Conservation (phyloP, 2,888 invertebrate genomes). For the Muscina levida region DNA sequence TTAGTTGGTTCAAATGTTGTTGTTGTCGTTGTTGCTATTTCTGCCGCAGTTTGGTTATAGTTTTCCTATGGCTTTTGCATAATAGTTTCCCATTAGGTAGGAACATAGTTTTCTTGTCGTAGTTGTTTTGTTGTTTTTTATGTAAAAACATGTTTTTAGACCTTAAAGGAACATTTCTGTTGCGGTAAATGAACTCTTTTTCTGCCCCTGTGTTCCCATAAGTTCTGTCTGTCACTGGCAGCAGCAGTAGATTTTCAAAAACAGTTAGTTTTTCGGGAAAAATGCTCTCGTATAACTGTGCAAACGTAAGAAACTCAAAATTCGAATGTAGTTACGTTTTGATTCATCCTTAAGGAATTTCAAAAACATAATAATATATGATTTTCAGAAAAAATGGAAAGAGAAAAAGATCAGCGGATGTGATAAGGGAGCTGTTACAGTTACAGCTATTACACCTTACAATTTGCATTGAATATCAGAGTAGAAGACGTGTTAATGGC, state of each 20-base stretch:
- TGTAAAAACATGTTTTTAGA: slow-evolving; percentile 43
- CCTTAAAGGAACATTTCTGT: slow-evolving; percentile 45
- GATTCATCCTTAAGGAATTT: slow-evolving; percentile 17
- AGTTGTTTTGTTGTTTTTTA: slow-evolving; percentile 2
- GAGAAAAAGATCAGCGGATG: too few species aligned
- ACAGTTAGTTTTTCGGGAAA: slow-evolving; percentile 15
- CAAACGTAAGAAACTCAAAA: background rate
- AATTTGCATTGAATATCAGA: too few species aligned
- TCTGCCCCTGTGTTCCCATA: background rate
- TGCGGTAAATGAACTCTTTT: slow-evolving; percentile 37
- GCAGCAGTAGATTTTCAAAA: background rate
- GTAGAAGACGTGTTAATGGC: too few species aligned
- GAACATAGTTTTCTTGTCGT: slow-evolving; percentile 31
- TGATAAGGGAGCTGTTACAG: too few species aligned
- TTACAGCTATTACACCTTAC: too few species aligned
- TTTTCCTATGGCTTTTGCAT: slow-evolving; percentile 47
- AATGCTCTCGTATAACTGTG: slow-evolving; percentile 26
- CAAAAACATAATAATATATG: too few species aligned
- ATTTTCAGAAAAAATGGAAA: too few species aligned
- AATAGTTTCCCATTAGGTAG: slow-evolving; percentile 44
- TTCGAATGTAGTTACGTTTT: background rate
- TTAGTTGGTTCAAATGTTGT: slow-evolving; percentile 11
- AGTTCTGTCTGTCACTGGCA: background rate
- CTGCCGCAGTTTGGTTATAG: background rate
- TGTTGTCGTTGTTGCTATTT: slow-evolving; percentile 7